Conservation (phyloP, 2,113 vertebrate genomes). For the Psittacus erithacus region DNA sequence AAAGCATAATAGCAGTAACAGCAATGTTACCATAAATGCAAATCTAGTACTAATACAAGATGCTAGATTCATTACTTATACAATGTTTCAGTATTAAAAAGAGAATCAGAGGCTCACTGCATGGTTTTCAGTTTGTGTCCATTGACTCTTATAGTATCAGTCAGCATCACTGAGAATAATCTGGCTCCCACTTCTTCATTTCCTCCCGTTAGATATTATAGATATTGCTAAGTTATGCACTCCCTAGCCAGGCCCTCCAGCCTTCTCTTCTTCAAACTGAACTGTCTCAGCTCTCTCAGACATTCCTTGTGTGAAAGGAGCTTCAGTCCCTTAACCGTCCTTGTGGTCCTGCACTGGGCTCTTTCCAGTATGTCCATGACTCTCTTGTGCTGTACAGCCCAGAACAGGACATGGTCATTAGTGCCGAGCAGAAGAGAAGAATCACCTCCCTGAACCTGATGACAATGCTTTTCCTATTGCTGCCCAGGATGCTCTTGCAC, state of each 20-base stretch:
- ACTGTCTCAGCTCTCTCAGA: background rate
- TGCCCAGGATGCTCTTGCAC: background rate
- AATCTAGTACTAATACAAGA: background rate
- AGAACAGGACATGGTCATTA: background rate
- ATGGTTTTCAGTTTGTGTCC: background rate
- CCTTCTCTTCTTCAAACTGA: background rate
- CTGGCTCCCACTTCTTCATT: background rate
- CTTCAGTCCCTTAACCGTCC: background rate
- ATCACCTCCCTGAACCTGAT: background rate
- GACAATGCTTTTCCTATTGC: background rate
- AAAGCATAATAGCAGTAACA: slow-evolving; percentile 7
- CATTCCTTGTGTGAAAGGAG: background rate
- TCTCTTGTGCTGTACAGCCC: background rate
- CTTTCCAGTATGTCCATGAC: background rate
- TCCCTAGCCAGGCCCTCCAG: background rate
- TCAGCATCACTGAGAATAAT: background rate
- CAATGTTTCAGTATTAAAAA: background rate
- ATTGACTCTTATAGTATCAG: background rate
- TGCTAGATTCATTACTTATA: slow-evolving; percentile 3
- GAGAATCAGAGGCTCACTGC: background rate
- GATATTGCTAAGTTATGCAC: background rate
- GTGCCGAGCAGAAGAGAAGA: background rate
- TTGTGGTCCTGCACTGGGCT: background rate
- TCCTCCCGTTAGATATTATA: background rate
- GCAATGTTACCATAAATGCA: slow-evolving; percentile 21